These are phyloP conservation scores for Aplocera efformata DNA, from an alignment of 2,888 invertebrate genomes.

Conservation along the genomic window DNA sequence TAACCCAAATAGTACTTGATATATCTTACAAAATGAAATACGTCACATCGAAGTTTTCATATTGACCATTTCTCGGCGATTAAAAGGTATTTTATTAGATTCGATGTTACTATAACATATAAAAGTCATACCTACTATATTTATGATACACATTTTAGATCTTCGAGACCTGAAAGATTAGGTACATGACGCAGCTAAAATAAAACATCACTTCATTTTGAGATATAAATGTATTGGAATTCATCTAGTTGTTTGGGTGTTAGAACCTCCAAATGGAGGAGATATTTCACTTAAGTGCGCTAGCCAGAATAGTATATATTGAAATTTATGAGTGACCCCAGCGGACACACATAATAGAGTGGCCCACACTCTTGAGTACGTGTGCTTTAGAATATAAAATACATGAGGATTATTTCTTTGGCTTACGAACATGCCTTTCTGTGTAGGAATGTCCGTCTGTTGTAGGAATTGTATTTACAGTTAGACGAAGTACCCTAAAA, in stretches of 20 bases:
- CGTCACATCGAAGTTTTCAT: no score
- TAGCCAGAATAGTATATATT: slow-evolving; percentile 65
- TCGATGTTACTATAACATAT: no score
- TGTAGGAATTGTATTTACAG: no score
- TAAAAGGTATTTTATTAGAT: no score
- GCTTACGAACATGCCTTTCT: not conserved
- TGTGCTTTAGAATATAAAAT: slow-evolving; percentile 53
- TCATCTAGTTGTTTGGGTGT: slow-evolving; percentile 61
- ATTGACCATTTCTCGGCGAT: no score
- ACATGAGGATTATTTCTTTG: slow-evolving; percentile 43
- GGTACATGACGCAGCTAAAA: slow-evolving; percentile 14
- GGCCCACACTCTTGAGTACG: slow-evolving; percentile 49
- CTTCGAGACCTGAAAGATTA: not conserved
- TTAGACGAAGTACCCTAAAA: no score
- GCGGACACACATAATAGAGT: slow-evolving; percentile 54
- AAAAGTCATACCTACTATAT: no score
- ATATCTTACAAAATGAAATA: no score
- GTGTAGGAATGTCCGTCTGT: no score
- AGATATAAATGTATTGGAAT: slow-evolving; percentile 54
- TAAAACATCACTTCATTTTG: slow-evolving; percentile 33
- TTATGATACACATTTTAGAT: not conserved
- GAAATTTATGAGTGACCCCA: slow-evolving; percentile 69
- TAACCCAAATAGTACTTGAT: no score
- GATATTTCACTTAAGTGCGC: slow-evolving; percentile 70
- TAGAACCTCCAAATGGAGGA: slow-evolving; percentile 62